Conservation (phyloP, 2,888 invertebrate species). For the Tipula vernalis region DNA sequence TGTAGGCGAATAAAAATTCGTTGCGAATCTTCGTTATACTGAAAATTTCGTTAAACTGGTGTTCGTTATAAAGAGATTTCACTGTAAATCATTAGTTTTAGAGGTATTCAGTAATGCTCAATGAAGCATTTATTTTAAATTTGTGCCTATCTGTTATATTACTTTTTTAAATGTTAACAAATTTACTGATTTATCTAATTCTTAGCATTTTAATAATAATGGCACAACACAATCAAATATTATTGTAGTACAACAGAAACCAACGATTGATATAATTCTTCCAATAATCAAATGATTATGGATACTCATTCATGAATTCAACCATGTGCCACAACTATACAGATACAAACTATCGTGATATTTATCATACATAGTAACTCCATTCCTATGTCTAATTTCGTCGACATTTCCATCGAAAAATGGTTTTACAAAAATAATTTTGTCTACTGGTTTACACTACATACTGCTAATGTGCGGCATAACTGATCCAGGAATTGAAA, state of each 20-base stretch:
- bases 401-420: conserved; percentile 50
- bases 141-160: background rate
- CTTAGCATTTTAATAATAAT: background rate
- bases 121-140: no score
- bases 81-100: no score
- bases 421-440: conserved; percentile 38
- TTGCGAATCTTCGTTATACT: no score
- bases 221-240: background rate
- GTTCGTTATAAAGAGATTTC: no score
- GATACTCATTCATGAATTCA: no score
- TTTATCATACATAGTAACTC: conserved; percentile 55
- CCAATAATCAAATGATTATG: background rate
- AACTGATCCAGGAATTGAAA: conserved; percentile 30
- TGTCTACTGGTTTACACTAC: conserved; percentile 31
- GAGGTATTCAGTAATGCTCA: no score
- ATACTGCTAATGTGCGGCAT: conserved; percentile 39
- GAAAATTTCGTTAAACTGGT: no score
- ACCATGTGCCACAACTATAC: no score
- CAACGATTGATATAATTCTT: background rate
- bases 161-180: background rate
- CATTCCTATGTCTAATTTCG: conserved; percentile 61
- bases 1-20: no score
- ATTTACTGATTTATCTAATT: background rate
- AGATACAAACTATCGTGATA: conserved; percentile 58
- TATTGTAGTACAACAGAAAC: background rate